Percentiles rank a stretch among this genome's conserved stretches.
phyloP scores from a whole-genome alignment of 2,113 vertebrate species.

The Laterallus jamaicensis region DNA sequence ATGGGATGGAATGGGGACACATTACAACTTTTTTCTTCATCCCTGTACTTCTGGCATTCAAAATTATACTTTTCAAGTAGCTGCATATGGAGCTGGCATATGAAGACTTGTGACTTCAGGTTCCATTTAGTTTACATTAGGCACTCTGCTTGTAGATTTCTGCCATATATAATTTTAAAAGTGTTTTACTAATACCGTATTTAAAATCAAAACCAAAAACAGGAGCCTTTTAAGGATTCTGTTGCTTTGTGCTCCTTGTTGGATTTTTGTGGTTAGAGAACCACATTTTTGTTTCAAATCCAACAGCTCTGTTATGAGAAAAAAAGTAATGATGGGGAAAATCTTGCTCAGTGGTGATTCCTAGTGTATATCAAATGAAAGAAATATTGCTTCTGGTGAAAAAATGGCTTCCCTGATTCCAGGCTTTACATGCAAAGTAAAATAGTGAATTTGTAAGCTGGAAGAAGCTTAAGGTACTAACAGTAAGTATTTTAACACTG shows the following conservation, averaged over 20 bases:
- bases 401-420: slow-evolving; percentile 38
- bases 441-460: slow-evolving; percentile 8
- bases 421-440: neutral
- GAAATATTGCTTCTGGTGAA: slow-evolving; percentile 40
- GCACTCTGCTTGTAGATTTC: neutral
- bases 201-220: slow-evolving; percentile 19
- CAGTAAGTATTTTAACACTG: slow-evolving; percentile 25
- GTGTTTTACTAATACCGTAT: neutral
- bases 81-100: neutral
- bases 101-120: neutral
- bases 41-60: neutral
- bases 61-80: neutral
- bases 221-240: slow-evolving; percentile 48
- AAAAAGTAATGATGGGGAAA: slow-evolving; percentile 17
- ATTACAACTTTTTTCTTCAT: neutral
- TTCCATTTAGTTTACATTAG: neutral
- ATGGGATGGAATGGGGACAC: neutral
- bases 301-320: slow-evolving; percentile 23
- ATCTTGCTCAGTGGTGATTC: slow-evolving; percentile 6
- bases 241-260: slow-evolving; percentile 40
- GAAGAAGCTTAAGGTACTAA: slow-evolving; percentile 35
- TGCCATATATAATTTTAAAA: slow-evolving; percentile 4
- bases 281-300: slow-evolving; percentile 56
- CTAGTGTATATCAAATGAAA: slow-evolving; percentile 31
- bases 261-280: slow-evolving; percentile 48